Percentiles rank a stretch among this genome's conserved stretches.
Conservation (phyloP, 1,140 invertebrate species). For the Eciton burchellii region DNA sequence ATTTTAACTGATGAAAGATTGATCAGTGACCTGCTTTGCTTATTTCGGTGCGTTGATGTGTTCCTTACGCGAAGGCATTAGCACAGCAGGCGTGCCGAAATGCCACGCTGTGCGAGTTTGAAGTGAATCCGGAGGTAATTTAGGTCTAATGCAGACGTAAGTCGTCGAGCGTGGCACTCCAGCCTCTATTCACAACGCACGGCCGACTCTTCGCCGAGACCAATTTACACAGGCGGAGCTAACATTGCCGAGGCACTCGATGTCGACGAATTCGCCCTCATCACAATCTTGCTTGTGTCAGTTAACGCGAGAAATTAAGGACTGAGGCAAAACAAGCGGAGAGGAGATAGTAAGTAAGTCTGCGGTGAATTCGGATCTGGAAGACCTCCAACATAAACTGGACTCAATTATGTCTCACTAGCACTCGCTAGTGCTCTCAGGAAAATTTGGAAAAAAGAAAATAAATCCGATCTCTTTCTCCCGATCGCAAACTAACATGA, state of each 20-base stretch:
- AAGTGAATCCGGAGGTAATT: neutral
- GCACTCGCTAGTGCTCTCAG: neutral
- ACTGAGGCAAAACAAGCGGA: neutral
- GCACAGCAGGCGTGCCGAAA: no score
- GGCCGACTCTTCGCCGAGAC: neutral
- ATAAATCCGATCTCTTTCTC: no score
- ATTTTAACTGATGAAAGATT: neutral
- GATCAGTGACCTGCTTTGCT: neutral
- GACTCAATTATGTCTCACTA: neutral
- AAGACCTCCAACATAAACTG: neutral
- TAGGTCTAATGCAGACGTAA: neutral
- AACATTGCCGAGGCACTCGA: neutral
- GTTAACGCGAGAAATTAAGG: slow-evolving; percentile 6
- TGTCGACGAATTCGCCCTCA: slow-evolving; percentile 5
- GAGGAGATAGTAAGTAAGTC: neutral
- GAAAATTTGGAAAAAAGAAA: neutral
- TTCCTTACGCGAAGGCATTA: neutral
- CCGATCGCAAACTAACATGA: neutral
- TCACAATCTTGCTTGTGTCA: neutral
- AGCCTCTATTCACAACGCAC: neutral
- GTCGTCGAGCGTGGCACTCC: neutral
- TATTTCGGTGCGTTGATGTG: neutral
- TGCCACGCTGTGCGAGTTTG: neutral
- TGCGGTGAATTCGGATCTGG: neutral
- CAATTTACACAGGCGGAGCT: slow-evolving; percentile 8